phyloP scores from a whole-genome alignment of 2,888 invertebrate genomes.

The Furcula furcula region DNA sequence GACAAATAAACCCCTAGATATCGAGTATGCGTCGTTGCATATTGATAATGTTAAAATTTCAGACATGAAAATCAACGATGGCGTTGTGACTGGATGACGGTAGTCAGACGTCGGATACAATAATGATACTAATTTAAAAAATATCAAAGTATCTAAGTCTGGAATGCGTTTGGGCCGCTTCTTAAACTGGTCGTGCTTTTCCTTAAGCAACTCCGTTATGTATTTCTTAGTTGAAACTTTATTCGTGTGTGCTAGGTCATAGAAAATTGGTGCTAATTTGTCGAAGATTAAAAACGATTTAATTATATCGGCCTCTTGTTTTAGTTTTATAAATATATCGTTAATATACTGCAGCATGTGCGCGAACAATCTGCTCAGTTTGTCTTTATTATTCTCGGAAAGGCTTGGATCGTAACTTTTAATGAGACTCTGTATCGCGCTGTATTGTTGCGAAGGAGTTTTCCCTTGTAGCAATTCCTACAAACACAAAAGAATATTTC shows the following conservation, averaged over 20 bases:
- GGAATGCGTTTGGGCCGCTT: slow-evolving; percentile 83
- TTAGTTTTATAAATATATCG: slow-evolving; percentile 78
- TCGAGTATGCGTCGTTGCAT: slow-evolving; percentile 84
- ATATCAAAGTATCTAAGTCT: slow-evolving; percentile 86
- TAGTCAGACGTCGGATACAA: slow-evolving; percentile 96
- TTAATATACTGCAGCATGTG: slow-evolving; percentile 90
- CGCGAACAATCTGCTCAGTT: slow-evolving; percentile 87
- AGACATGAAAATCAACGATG: slow-evolving; percentile 90
- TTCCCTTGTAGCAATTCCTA: slow-evolving; percentile 83
- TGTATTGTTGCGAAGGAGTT: slow-evolving; percentile 84
- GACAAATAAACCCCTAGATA: slow-evolving; percentile 90
- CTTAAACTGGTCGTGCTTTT: slow-evolving; percentile 85
- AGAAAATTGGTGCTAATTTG: slow-evolving; percentile 80
- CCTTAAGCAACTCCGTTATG: slow-evolving; percentile 86
- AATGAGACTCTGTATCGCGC: slow-evolving; percentile 90
- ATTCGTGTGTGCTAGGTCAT: slow-evolving; percentile 87
- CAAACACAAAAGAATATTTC: too few species aligned
- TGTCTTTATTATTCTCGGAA: slow-evolving; percentile 88
- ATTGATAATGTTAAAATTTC: slow-evolving; percentile 87
- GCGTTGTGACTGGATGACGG: slow-evolving; percentile 93
- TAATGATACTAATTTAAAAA: slow-evolving; percentile 90
- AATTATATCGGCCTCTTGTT: slow-evolving; percentile 61
- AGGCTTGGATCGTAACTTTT: slow-evolving; percentile 94
- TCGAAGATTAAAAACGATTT: slow-evolving; percentile 83
- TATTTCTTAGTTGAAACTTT: slow-evolving; percentile 85